phyloP scores from a whole-genome alignment of 2,888 invertebrate genomes.

The Gastracanthus pulcherrimus region DNA sequence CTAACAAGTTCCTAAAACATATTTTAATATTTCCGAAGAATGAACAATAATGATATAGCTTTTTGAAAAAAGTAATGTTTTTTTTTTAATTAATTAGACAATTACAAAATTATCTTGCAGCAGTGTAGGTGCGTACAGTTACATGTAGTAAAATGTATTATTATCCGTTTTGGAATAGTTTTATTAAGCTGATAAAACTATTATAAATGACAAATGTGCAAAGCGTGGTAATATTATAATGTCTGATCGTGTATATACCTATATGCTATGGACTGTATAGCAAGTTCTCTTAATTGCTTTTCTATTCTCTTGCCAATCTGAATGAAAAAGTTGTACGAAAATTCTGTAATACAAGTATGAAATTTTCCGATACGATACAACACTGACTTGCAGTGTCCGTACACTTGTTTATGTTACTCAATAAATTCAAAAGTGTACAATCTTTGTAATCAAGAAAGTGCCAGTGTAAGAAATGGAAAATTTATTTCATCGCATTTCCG shows the following conservation, averaged over 20 bases:
- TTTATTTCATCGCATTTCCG: constrained; percentile 50
- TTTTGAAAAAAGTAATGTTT: background rate
- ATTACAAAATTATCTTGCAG: background rate
- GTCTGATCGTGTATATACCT: constrained; percentile 46
- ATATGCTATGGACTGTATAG: constrained; percentile 25
- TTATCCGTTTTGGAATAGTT: constrained; percentile 33
- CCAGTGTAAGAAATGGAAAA: constrained; percentile 41
- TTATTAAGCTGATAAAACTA: constrained; percentile 21
- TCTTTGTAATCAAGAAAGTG: constrained; percentile 43
- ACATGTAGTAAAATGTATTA: constrained; percentile 25
- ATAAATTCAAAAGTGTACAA: constrained; percentile 26
- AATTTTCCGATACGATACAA: constrained; percentile 6
- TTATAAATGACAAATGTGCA: constrained; percentile 32
- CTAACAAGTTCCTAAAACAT: constrained; percentile 27
- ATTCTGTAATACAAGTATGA: constrained; percentile 22
- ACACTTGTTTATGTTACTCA: constrained; percentile 36
- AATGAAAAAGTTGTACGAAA: constrained; percentile 41
- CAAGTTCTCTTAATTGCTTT: constrained; percentile 24
- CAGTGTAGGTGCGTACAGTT: constrained; percentile 20
- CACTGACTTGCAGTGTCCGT: constrained; percentile 33
- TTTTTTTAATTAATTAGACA: constrained; percentile 10
- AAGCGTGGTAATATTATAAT: constrained; percentile 39
- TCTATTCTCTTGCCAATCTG: constrained; percentile 17
- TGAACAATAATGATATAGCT: constrained; percentile 6
- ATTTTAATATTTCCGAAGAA: constrained; percentile 1